phyloP scores from a whole-genome alignment of 2,113 vertebrate genomes.

The Terrapene triunguis region DNA sequence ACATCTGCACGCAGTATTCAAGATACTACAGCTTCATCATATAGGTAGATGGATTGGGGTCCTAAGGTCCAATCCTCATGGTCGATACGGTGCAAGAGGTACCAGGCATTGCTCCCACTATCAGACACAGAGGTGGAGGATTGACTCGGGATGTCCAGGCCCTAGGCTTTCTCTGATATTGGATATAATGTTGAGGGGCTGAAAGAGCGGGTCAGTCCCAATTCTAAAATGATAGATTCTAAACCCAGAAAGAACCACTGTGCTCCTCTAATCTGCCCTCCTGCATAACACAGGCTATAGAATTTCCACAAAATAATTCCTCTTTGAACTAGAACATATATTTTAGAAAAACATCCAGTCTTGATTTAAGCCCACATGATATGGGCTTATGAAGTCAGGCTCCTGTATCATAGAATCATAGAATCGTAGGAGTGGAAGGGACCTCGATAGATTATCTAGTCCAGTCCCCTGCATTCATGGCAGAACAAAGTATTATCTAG shows the following conservation, averaged over 20 bases:
- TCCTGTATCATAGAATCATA: neutral
- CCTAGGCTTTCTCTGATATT: neutral
- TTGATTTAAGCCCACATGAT: neutral
- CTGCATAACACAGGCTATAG: neutral
- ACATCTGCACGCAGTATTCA: no score
- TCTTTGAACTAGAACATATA: neutral
- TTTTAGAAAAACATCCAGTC: neutral
- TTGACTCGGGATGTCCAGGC: neutral
- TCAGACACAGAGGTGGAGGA: no score
- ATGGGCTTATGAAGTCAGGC: neutral
- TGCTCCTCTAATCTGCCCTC: neutral
- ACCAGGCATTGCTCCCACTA: no score
- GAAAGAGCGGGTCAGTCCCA: neutral
- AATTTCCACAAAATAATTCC: neutral
- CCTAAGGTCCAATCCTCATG: neutral
- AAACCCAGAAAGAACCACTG: neutral
- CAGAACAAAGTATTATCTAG: rapidly evolving
- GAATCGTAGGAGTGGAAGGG: no score
- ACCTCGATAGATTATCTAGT: no score
- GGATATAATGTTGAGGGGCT: neutral
- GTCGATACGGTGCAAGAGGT: neutral
- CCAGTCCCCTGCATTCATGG: no score
- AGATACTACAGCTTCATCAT: neutral
- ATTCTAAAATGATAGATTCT: neutral
- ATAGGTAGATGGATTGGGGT: neutral